Base-by-base conservation (phyloP, 2,888 invertebrate species). In the Barypeithes pellucidus region DNA sequence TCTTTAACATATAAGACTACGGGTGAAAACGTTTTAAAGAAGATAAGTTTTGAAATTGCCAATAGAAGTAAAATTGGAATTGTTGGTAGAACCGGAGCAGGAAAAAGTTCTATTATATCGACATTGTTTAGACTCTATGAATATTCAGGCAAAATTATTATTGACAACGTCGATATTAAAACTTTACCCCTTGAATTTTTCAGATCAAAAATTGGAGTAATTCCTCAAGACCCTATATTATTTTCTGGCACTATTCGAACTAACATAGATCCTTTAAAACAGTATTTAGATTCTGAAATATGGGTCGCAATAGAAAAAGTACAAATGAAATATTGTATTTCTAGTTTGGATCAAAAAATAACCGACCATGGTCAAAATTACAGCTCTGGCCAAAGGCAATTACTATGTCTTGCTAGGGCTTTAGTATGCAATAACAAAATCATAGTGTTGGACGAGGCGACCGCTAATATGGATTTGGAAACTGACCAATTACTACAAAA, bases 231-330 rank as follows among this genome's bases (percentile, higher is more conserved):
- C 82, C 95, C 95, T 0, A 93, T 95, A 70, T 86, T 95, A 66
- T 95, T 97, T 86, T 93, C 94, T 0, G 96, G 96, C 39, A 92
- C 94, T 3, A 89, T 97, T 87, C 88, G 97, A 2, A 92, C 92
- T 81, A 97, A 97, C 87, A 88, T 97, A 69, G 97, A 97, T 87
- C 97, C 97, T 1, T 96, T 96, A 83, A 91, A 93, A 75, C 91
- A 92, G 80, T 93, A 93, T 81, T 87, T 90, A 0, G 97, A 97
- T 80, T 89, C 89, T 7, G 89, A 92, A 72, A 86, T 97, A 1
- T 97, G 97, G 97, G 88, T 90, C 73, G 95, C 95, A 0, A 86
- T 97, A 20, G 95, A 95, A 77, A 94, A 96, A 87, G 93, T 94
- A 59, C 92, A 94, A 81, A 81, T 96, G 47, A 95, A 95, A 81